Conservation (phyloP, 2,113 vertebrate species). For the Oncorhynchus clarkii region DNA sequence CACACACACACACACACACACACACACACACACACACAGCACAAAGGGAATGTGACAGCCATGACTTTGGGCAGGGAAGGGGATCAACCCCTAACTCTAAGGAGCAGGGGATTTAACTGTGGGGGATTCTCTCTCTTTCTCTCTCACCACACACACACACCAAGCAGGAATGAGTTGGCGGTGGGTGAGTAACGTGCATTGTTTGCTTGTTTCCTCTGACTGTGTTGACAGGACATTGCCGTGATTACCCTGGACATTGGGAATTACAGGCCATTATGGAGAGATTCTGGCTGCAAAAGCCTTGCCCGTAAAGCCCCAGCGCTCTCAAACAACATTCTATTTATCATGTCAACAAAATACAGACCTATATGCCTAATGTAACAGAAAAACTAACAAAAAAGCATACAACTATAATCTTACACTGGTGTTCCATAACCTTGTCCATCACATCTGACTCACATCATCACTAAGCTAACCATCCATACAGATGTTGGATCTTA, state of each 20-base stretch:
- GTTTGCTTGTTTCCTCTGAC: neutral
- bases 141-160: neutral
- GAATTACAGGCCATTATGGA: constrained; percentile 70
- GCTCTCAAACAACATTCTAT: constrained; percentile 37
- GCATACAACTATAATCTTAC: constrained; percentile 9
- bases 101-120: no score
- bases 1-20: neutral
- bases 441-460: constrained; percentile 29
- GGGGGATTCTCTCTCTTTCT: neutral
- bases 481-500: no score
- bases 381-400: constrained; percentile 28
- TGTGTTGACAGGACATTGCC: constrained; percentile 18
- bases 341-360: constrained; percentile 47
- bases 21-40: neutral
- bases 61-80: no score
- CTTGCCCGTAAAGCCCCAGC: constrained; percentile 58
- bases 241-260: constrained; percentile 66
- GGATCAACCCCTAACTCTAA: no score
- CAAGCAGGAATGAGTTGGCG: neutral
- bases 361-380: constrained; percentile 40
- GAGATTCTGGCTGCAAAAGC: constrained; percentile 56
- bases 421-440: no score
- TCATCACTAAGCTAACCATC: neutral
- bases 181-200: neutral
- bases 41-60: no score